Evolutionary conservation across 2,113 vertebrate species (phyloP).

Genomic region (Mormyrus lacerda): DNA sequence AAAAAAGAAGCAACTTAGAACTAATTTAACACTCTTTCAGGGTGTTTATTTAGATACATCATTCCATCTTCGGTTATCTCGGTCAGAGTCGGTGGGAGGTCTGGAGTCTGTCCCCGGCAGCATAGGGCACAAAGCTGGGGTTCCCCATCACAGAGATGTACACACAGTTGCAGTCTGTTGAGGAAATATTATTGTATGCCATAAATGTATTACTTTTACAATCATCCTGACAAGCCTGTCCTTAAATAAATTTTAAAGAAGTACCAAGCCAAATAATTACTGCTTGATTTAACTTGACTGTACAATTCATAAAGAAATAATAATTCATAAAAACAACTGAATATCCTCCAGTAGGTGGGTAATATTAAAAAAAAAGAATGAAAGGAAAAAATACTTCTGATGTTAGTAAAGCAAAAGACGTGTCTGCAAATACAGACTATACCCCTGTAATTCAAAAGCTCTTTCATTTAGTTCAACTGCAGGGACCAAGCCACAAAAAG

Average conservation of each 20-base stretch:
- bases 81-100: background rate
- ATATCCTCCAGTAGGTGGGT: background rate
- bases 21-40: too few species aligned
- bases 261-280: background rate
- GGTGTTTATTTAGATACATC: background rate
- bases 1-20: background rate
- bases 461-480: slow-evolving; percentile 38
- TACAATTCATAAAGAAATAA: background rate
- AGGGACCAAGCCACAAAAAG: slow-evolving; percentile 36
- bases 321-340: background rate
- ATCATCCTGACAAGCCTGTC: background rate
- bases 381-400: slow-evolving; percentile 8
- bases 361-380: background rate
- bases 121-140: background rate
- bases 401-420: slow-evolving; percentile 29
- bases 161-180: background rate
- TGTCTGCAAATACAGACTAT: slow-evolving; percentile 27
- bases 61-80: background rate
- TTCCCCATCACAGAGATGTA: background rate
- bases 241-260: background rate
- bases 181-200: background rate
- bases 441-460: slow-evolving; percentile 40
- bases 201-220: background rate
- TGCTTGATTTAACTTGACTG: background rate
- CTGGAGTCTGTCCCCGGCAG: background rate